These are phyloP conservation scores for Carcharodon carcharias DNA, from an alignment of 2,797 vertebrate genomes.

Conservation along the genomic window DNA sequence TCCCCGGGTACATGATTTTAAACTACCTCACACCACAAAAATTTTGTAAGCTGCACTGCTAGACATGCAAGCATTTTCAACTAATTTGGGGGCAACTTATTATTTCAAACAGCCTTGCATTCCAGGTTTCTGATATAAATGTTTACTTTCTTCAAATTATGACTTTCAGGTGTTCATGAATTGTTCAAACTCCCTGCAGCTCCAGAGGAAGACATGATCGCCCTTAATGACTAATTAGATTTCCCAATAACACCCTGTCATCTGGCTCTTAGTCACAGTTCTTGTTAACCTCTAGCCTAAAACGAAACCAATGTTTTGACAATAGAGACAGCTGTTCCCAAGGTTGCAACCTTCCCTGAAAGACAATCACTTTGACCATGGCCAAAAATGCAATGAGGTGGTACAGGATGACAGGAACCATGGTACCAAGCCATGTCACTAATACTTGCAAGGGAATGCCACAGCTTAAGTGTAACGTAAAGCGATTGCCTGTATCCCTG, in stretches of 20 bases:
- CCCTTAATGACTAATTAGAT: slow-evolving; percentile 50
- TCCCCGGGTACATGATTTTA: slow-evolving; percentile 37
- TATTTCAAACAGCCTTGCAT: slow-evolving; percentile 37
- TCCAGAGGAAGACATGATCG: slow-evolving; percentile 41
- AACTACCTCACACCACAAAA: slow-evolving; percentile 28
- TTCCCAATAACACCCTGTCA: slow-evolving; percentile 60
- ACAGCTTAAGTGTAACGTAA: slow-evolving; percentile 3
- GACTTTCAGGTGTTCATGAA: slow-evolving; percentile 44
- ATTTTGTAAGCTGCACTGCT: not conserved
- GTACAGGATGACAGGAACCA: not conserved
- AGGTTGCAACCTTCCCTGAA: slow-evolving; percentile 53
- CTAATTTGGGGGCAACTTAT: slow-evolving; percentile 42
- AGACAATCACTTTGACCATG: slow-evolving; percentile 59
- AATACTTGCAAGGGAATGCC: not conserved
- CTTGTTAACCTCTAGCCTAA: slow-evolving; percentile 53
- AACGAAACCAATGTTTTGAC: slow-evolving; percentile 55
- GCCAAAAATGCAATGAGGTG: slow-evolving; percentile 49
- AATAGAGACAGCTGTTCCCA: slow-evolving; percentile 56
- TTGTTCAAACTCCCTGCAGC: not conserved
- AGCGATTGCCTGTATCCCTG: slow-evolving; percentile 36
- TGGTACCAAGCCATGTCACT: slow-evolving; percentile 19
- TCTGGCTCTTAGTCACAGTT: slow-evolving; percentile 54
- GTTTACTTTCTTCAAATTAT: slow-evolving; percentile 37
- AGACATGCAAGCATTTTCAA: slow-evolving; percentile 24
- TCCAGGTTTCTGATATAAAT: not conserved